Base-by-base conservation (phyloP, 2,797 vertebrate genomes). In the Otolemur crassicaudatus region DNA sequence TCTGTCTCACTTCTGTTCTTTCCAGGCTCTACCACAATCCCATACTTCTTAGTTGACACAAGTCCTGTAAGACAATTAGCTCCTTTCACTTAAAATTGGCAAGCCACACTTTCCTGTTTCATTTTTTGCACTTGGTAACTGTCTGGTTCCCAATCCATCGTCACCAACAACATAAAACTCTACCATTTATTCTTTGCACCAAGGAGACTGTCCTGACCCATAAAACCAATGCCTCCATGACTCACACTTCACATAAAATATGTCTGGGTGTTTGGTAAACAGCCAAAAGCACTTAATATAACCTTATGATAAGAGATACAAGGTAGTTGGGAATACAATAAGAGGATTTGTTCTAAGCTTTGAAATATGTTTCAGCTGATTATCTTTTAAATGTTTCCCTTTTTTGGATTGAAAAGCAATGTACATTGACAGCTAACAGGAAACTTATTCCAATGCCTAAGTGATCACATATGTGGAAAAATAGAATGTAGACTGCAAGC, bases 351-450 rank as follows among this genome's bases (percentile, higher is more conserved):
- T 85, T 96, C 46, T 93, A 91, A 91, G 73, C 81, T 88, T 95
- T 61, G 81, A 79, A 90, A 83, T 79, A 73, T 34, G 94, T 97
- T 92, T 95, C 83, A 87, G 93, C 79, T 63, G 69, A 91, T 95
- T 27, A 96, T 93, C 89, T 94, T 87, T 72, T 76, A 61, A 94
- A 37, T 89, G 34, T 85, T 80, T 58, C 87, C 82, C 43, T 27
- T 61, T 31, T 67, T 34, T 27, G 8, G 27, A 63, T 40, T 73
- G 43, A 79, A 93, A 96, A 87, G 16, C 69, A 84, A 49, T 27
- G 16, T 43, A 53, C 31, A 29, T 4, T 69, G 72, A 96, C 63
- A 91, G 82, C 80, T 56, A 60, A 34, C 2, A 22, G 72, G 72
- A 94, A 77, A 73, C 25, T 31, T 53, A 53, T 23, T 49, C 87